phyloP scores from a whole-genome alignment of 2,888 invertebrate genomes.

The Dicycla oo region DNA sequence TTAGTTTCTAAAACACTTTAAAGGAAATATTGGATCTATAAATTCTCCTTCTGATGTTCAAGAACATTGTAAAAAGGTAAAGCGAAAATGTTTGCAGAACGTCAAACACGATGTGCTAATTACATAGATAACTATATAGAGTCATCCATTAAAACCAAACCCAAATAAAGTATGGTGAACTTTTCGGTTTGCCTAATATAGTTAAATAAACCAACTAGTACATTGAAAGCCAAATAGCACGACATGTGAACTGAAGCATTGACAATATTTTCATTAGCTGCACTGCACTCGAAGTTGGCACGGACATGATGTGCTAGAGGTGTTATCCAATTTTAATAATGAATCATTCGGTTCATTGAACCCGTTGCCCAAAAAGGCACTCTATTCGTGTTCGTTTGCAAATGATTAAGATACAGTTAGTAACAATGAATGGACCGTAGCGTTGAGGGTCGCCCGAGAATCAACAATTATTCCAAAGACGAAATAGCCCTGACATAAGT shows the following conservation, averaged over 20 bases:
- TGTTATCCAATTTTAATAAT: slow-evolving; percentile 73
- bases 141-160: slow-evolving; percentile 60
- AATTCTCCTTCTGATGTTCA: slow-evolving; percentile 45
- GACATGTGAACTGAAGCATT: slow-evolving; percentile 50
- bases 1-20: slow-evolving; percentile 63
- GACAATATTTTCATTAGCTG: slow-evolving; percentile 68
- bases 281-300: slow-evolving; percentile 70
- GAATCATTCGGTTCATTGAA: slow-evolving; percentile 81
- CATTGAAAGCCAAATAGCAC: slow-evolving; percentile 55
- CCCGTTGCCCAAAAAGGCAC: slow-evolving; percentile 75
- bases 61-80: slow-evolving; percentile 14
- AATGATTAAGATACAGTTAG: slow-evolving; percentile 71
- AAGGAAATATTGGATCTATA: slow-evolving; percentile 59
- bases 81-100: slow-evolving; percentile 15
- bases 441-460: slow-evolving; percentile 71
- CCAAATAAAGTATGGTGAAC: slow-evolving; percentile 65
- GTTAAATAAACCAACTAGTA: slow-evolving; percentile 64
- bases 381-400: slow-evolving; percentile 74
- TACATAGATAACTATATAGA: slow-evolving; percentile 16
- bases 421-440: slow-evolving; percentile 78
- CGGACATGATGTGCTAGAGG: slow-evolving; percentile 49
- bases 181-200: slow-evolving; percentile 59
- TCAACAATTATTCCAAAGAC: slow-evolving; percentile 75
- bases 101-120: slow-evolving; percentile 14
- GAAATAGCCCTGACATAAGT: slow-evolving; percentile 87